These are phyloP conservation scores for Xiphias gladius DNA, from an alignment of 2,113 vertebrate genomes.

Conservation along the genomic window DNA sequence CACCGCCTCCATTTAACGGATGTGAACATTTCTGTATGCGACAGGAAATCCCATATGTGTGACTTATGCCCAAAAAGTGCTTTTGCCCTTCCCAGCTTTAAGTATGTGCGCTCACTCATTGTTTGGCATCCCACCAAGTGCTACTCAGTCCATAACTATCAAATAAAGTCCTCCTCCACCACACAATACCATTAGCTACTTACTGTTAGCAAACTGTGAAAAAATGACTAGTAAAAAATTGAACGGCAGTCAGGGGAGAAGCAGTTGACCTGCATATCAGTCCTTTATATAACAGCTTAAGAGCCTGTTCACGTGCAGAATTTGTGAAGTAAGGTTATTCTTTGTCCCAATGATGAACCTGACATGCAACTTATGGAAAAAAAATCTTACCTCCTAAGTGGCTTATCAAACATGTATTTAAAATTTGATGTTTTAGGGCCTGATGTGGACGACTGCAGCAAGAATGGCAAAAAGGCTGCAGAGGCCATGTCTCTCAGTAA, in stretches of 20 bases:
- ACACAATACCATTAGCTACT: not conserved
- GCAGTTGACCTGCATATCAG: constrained; percentile 27
- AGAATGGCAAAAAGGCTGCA: constrained; percentile 88
- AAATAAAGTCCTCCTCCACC: constrained; percentile 35
- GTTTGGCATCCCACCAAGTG: constrained; percentile 64
- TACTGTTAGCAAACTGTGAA: not conserved
- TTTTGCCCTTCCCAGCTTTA: constrained; percentile 33
- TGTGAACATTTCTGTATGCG: constrained; percentile 4
- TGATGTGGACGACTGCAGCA: constrained; percentile 89
- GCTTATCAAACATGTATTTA: constrained; percentile 20
- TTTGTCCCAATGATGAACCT: constrained; percentile 1
- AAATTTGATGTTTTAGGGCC: constrained; percentile 78
- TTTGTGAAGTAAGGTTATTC: constrained; percentile 4
- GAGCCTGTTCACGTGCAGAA: constrained; percentile 13
- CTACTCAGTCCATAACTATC: constrained; percentile 49
- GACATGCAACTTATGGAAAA: not conserved
- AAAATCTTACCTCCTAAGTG: not conserved
- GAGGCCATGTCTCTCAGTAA: constrained; percentile 95
- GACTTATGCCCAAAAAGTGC: constrained; percentile 38
- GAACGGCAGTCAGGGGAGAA: not conserved
- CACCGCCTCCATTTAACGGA: not conserved
- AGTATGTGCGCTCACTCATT: constrained; percentile 58
- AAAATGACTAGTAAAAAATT: not conserved
- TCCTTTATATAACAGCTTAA: constrained; percentile 26
- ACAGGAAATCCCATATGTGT: not conserved